Percentiles rank a stretch among this genome's conserved stretches.
Evolutionary conservation across 92 coral and sea anemone genomes (phyloP).

Genomic region (Montipora capitata): DNA sequence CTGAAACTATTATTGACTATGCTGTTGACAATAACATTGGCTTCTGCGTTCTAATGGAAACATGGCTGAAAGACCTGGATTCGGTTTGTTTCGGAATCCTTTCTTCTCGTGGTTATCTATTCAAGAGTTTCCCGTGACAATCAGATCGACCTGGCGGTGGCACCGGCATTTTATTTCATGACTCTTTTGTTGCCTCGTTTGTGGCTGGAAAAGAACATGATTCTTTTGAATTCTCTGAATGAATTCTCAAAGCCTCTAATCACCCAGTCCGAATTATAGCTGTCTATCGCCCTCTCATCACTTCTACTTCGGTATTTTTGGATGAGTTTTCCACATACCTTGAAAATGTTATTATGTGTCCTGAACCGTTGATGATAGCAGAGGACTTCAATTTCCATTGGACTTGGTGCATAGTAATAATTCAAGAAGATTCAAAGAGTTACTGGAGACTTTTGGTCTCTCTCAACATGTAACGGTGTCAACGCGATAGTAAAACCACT

Average conservation of each 20-base stretch:
- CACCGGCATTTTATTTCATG: neutral
- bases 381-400: constrained; percentile 11
- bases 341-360: neutral
- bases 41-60: neutral
- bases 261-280: constrained; percentile 11
- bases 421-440: too few relatives aligned
- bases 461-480: too few relatives aligned
- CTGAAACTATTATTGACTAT: neutral
- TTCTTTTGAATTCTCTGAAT: constrained; percentile 43
- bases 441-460: too few relatives aligned
- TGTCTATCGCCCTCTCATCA: constrained; percentile 27
- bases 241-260: constrained; percentile 3
- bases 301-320: neutral
- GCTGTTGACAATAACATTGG: neutral
- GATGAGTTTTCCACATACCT: too few relatives aligned
- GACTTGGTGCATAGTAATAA: too few relatives aligned
- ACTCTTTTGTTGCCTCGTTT: constrained; percentile 5
- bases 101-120: neutral
- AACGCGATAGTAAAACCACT: too few relatives aligned
- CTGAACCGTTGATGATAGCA: constrained; percentile 7
- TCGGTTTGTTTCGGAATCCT: neutral
- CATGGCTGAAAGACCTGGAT: neutral
- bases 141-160: constrained; percentile 13
- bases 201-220: constrained; percentile 29
- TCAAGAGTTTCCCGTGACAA: constrained; percentile 29